Base-by-base conservation (phyloP, 2,888 invertebrate genomes). In the Synergus japonicus region DNA sequence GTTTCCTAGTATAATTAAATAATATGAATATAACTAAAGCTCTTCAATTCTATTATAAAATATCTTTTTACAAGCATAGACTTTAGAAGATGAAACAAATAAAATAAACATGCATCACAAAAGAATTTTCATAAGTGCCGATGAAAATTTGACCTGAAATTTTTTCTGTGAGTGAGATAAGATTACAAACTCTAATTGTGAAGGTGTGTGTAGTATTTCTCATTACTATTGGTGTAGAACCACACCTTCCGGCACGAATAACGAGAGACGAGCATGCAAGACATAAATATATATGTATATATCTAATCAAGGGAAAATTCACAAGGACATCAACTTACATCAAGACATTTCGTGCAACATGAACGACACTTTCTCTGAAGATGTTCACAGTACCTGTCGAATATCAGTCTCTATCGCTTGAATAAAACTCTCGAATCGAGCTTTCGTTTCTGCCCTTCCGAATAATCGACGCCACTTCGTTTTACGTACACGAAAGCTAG, bases 291-390 rank as follows among this genome's bases (percentile, higher is more conserved):
- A 29, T 43, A n/a, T 29, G 3, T 29, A 29, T 43, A n/a, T n/a
- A 54, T 54, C 73, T 73, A 54, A 41, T 73, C 37, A 73, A 37
- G n/a, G 54, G 60, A 76, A 15, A 66, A 41, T 41, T 18, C 7
- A 78, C 77, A 79, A 46, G 41, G 80, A 84, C 82, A 87, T 77
- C 84, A 84, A 89, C 88, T 88, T 87, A 88, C 89, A 89, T 88
- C 80, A 88, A 85, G 84, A 87, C 86, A 88, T 85, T 85, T 85
- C 89, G 89, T 89, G 89, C 89, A 89, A 88, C 88, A 88, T 86
- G 85, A 86, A 88, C 78, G 87, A 87, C 82, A 87, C 83, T 84
- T 82, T 79, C 73, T 81, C 60, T 85, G 76, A 80, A 80, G 49
- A 18, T 77, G 73, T 29, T 43, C 43, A 66, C 65, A 76, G 65